Percentiles rank a stretch among this genome's conserved stretches.
Evolutionary conservation across 64 coral and sea anemone species (phyloP).

Genomic region (Pocillopora verrucosa): DNA sequence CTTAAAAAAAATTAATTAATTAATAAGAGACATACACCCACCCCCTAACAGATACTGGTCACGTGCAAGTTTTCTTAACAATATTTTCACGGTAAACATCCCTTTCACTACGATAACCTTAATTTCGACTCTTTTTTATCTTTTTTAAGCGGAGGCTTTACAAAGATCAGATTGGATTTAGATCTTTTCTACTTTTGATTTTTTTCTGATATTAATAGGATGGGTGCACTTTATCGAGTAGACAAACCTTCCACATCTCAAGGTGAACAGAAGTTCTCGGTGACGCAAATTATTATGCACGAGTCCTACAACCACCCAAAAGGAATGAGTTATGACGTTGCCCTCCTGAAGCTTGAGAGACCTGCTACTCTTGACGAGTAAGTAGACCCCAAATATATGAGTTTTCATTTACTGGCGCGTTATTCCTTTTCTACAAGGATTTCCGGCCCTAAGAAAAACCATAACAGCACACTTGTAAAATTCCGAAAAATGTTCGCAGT

Average conservation of each 20-base stretch:
- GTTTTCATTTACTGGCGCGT: neutral
- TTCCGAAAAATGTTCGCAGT: too few relatives aligned
- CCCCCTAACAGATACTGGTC: too few relatives aligned
- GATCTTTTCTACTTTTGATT: neutral
- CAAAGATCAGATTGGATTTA: neutral
- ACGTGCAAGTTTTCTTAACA: too few relatives aligned
- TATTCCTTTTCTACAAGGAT: too few relatives aligned
- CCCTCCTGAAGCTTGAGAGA: constrained; percentile 37
- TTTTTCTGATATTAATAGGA: neutral
- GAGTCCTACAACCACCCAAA: neutral
- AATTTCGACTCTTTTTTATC: too few relatives aligned
- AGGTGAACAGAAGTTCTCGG: constrained; percentile 37
- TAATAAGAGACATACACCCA: too few relatives aligned
- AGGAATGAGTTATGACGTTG: constrained; percentile 29
- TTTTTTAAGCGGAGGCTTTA: too few relatives aligned
- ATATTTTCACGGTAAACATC: too few relatives aligned
- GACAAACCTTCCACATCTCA: neutral
- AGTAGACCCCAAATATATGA: neutral
- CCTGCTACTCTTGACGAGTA: constrained; percentile 22
- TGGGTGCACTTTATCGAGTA: constrained; percentile 30
- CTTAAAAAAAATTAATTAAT: too few relatives aligned
- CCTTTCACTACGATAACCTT: too few relatives aligned
- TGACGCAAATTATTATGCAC: constrained; percentile 18
- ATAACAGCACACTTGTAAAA: too few relatives aligned
- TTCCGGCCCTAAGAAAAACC: too few relatives aligned